These are phyloP conservation scores for Lepus townsendii DNA, from an alignment of 2,797 vertebrate genomes.

Conservation along the genomic window DNA sequence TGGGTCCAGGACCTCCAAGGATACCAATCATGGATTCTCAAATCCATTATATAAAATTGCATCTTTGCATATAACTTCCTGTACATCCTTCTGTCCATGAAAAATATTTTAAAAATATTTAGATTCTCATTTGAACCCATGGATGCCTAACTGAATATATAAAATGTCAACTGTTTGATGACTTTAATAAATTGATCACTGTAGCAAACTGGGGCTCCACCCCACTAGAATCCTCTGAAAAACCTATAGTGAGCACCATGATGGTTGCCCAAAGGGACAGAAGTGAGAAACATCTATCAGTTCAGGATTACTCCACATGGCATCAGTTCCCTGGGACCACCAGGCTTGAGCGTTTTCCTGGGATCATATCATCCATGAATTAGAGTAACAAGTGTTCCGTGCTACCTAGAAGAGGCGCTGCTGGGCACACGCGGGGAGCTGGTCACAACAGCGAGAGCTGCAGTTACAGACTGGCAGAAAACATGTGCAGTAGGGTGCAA, in stretches of 20 bases:
- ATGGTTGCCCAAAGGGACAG: not conserved
- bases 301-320: accelerated
- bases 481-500: accelerated
- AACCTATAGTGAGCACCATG: not conserved
- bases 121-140: not conserved
- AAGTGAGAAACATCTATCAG: not conserved
- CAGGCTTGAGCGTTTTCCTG: accelerated
- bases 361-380: not conserved
- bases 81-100: no score
- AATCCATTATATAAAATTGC: not conserved
- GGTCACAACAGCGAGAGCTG: not conserved
- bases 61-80: not conserved
- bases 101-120: not conserved
- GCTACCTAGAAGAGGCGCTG: not conserved
- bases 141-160: not conserved
- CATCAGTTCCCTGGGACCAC: not conserved
- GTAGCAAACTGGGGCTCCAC: not conserved
- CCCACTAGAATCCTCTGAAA: not conserved
- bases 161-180: not conserved
- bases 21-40: not conserved
- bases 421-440: not conserved
- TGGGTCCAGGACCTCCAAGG: not conserved
- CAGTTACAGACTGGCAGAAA: not conserved
- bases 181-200: not conserved
- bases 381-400: not conserved